Conservation (phyloP, 2,888 invertebrate genomes). For the Stegana nigrithorax region DNA sequence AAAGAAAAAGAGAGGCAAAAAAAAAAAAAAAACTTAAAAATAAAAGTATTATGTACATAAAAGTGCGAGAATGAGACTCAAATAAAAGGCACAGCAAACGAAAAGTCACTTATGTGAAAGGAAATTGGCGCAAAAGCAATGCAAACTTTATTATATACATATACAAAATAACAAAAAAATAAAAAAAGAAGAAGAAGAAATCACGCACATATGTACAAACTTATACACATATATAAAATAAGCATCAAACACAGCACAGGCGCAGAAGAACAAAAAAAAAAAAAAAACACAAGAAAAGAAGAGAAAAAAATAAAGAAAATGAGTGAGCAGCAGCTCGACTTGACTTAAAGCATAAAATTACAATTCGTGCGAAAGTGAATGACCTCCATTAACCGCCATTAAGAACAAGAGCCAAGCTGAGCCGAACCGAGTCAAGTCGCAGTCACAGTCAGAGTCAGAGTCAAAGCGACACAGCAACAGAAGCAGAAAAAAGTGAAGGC, state of each 20-base stretch:
- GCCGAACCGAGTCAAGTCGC: constrained; percentile 7
- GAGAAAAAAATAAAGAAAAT: too few species aligned
- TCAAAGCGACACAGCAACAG: constrained; percentile 11
- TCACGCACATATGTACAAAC: background rate
- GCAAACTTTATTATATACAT: background rate
- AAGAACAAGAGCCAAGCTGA: constrained; percentile 47
- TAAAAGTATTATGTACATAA: constrained; percentile 1
- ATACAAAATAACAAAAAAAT: background rate
- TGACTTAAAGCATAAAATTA: constrained; percentile 58
- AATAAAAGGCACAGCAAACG: background rate
- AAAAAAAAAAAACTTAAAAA: background rate
- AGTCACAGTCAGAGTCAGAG: background rate
- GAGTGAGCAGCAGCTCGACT: constrained; percentile 23
- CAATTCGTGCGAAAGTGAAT: constrained; percentile 69
- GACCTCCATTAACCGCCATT: constrained; percentile 69
- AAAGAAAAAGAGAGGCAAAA: too few species aligned
- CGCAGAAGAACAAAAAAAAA: too few species aligned
- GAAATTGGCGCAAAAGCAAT: constrained; percentile 6
- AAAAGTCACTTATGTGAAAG: constrained; percentile 8
- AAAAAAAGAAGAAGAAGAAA: background rate
- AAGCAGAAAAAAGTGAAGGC: constrained; percentile 17
- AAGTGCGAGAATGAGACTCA: background rate
- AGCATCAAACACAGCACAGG: background rate
- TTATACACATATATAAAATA: background rate
- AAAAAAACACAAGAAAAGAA: too few species aligned